phyloP scores from a whole-genome alignment of 2,888 invertebrate genomes.

The Serrognathus titanus region DNA sequence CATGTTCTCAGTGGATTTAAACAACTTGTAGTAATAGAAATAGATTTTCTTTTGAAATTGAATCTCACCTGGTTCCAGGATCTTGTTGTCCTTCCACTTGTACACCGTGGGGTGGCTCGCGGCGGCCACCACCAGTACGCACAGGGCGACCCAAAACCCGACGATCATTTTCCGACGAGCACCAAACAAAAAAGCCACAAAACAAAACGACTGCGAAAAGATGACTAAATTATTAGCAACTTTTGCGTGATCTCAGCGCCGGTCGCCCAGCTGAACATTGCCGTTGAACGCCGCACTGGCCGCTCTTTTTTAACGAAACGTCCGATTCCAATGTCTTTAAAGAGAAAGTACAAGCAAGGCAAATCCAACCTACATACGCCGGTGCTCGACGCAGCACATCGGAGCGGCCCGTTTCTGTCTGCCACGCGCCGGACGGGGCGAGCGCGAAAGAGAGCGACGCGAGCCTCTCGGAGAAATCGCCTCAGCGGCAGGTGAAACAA shows the following conservation, averaged over 20 bases:
- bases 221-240: not conserved
- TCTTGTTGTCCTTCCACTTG: slow-evolving; percentile 51
- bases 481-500: not conserved
- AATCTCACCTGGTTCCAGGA: slow-evolving; percentile 51
- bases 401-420: not conserved
- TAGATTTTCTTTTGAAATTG: too few species aligned
- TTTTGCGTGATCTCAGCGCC: slow-evolving; percentile 1
- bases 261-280: not conserved
- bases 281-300: not conserved
- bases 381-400: not conserved
- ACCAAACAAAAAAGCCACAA: not conserved
- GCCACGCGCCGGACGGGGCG: too few species aligned
- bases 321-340: slow-evolving; percentile 8
- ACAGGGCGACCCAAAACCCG: slow-evolving; percentile 1
- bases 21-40: too few species aligned
- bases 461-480: not conserved
- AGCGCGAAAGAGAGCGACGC: not conserved
- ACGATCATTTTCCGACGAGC: not conserved
- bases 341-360: slow-evolving; percentile 16
- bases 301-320: slow-evolving; percentile 6
- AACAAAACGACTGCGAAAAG: not conserved
- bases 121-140: not conserved
- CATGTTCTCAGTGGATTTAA: too few species aligned
- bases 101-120: slow-evolving; percentile 47
- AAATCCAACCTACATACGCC: slow-evolving; percentile 16